phyloP scores from a whole-genome alignment of 2,888 invertebrate species.

The Tipula unca region DNA sequence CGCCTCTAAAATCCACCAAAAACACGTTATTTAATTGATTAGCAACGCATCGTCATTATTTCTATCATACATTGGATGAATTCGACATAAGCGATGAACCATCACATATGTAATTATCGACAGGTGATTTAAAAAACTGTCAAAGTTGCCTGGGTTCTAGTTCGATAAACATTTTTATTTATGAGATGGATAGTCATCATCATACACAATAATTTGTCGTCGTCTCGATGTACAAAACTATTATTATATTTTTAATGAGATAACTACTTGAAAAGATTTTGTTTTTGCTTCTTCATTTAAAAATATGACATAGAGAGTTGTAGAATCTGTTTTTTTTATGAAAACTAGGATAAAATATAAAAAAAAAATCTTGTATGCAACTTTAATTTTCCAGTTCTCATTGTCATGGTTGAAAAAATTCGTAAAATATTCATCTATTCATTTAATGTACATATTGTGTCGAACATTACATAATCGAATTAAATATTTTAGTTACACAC shows the following conservation, averaged over 20 bases:
- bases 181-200: background rate
- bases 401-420: background rate
- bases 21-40: background rate
- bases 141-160: background rate
- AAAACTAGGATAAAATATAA: background rate
- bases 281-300: background rate
- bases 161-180: background rate
- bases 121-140: background rate
- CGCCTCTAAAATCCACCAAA: background rate
- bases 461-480: background rate
- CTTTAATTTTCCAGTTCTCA: background rate
- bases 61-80: background rate
- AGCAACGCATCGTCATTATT: background rate
- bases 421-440: background rate
- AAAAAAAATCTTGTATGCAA: background rate
- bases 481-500: background rate
- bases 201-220: background rate
- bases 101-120: background rate
- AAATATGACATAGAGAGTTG: background rate
- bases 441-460: background rate
- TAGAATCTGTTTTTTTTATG: background rate
- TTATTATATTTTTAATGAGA: slow-evolving; percentile 14
- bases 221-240: background rate
- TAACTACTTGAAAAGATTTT: background rate
- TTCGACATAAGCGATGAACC: background rate